Evolutionary conservation across 2,888 invertebrate species (phyloP).

Genomic region (Cremastinae sp.): DNA sequence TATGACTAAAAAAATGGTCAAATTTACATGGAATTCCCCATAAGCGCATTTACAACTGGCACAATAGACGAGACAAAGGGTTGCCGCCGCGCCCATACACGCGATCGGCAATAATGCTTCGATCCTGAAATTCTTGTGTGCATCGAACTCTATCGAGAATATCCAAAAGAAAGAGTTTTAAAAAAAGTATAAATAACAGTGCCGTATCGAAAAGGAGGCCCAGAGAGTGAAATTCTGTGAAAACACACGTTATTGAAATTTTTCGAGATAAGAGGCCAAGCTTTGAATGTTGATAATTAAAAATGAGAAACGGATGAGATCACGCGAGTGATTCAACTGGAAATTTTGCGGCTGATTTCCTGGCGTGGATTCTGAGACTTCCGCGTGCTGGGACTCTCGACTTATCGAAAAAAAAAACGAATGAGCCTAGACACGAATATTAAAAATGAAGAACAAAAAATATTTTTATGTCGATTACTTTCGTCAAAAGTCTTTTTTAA

Average conservation of each 20-base stretch:
- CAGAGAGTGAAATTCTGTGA: not conserved
- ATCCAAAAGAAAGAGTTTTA: not conserved
- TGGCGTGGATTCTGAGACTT: conserved; percentile 16
- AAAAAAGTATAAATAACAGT: not conserved
- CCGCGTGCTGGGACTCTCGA: conserved; percentile 7
- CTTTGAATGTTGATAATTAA: not conserved
- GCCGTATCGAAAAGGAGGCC: not conserved
- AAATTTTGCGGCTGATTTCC: conserved; percentile 25
- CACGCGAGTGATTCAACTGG: conserved; percentile 12
- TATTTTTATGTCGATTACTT: not conserved
- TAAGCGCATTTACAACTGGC: not conserved
- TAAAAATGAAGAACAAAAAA: not conserved
- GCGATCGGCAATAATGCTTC: conserved; percentile 25
- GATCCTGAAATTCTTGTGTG: conserved; percentile 38
- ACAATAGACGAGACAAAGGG: conserved; percentile 33
- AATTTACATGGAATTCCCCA: not conserved
- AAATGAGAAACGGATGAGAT: not conserved
- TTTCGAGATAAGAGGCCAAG: not conserved
- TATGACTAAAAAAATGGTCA: too few species aligned
- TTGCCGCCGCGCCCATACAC: conserved; percentile 33
- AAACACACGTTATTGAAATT: not conserved
- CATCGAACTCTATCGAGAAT: conserved; percentile 24
- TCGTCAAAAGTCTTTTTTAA: too few species aligned
- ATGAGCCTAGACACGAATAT: not conserved
- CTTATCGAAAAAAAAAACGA: conserved; percentile 30